Evolutionary conservation across 2,113 vertebrate genomes (phyloP).

Genomic region (Perognathus longimembris): DNA sequence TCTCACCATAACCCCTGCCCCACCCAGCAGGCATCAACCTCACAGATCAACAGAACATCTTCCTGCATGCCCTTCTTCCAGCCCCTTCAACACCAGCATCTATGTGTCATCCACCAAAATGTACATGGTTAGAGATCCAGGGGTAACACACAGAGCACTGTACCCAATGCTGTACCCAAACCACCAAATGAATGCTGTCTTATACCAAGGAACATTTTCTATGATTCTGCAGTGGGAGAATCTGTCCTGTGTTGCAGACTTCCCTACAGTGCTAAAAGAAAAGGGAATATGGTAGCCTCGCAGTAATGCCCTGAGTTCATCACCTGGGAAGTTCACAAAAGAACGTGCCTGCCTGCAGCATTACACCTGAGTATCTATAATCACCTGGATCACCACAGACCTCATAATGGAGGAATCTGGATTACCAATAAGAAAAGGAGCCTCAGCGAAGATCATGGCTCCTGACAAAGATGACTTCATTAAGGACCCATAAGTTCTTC

Average conservation of each 20-base stretch:
- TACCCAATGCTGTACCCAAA: not conserved
- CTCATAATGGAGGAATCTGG: conserved; percentile 32
- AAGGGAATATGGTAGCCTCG: not conserved
- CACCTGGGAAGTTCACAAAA: conserved; percentile 47
- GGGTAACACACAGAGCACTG: not conserved
- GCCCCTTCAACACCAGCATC: not conserved
- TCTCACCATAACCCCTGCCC: not conserved
- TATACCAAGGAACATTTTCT: not conserved
- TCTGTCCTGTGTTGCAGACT: conserved; percentile 38
- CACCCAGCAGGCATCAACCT: not conserved
- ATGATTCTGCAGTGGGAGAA: not conserved
- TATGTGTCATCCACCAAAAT: not conserved
- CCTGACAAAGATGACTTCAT: not conserved
- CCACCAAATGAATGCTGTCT: not conserved
- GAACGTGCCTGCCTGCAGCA: not conserved
- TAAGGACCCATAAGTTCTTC: not conserved
- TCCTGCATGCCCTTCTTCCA: rapidly evolving
- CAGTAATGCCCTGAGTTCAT: conserved; percentile 34
- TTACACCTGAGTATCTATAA: conserved; percentile 32
- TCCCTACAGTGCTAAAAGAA: not conserved
- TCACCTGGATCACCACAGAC: conserved; percentile 10
- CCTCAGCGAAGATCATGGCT: not conserved
- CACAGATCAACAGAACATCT: not conserved
- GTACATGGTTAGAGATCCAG: not conserved
- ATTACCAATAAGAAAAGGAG: not conserved